Percentiles rank a stretch among this genome's conserved stretches.
These are phyloP conservation scores for Trachelus tabidus DNA, from an alignment of 2,888 invertebrate species.

Conservation along the genomic window DNA sequence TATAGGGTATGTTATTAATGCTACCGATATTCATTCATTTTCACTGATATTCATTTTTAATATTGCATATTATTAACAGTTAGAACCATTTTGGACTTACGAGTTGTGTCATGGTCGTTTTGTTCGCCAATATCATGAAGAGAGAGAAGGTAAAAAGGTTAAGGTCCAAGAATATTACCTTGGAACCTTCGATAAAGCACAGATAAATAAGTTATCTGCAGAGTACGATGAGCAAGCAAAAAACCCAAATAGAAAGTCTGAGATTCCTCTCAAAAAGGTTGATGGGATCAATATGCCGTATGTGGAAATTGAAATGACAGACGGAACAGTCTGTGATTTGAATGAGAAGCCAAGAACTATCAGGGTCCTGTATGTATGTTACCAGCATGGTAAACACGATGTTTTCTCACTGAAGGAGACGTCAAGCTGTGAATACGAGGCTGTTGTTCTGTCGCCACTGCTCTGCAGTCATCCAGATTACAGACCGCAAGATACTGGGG, in stretches of 20 bases:
- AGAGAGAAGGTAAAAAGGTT: slow-evolving; percentile 87
- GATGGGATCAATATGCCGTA: slow-evolving; percentile 92
- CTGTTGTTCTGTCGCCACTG: slow-evolving; percentile 86
- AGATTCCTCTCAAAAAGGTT: slow-evolving; percentile 76
- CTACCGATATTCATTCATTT: not conserved
- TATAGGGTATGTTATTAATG: slow-evolving; percentile 70
- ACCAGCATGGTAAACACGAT: slow-evolving; percentile 88
- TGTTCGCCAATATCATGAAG: slow-evolving; percentile 95
- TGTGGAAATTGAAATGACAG: slow-evolving; percentile 85
- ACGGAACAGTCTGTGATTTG: slow-evolving; percentile 93
- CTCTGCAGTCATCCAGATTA: slow-evolving; percentile 92
- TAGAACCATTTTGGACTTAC: slow-evolving; percentile 96
- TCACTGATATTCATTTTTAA: not conserved
- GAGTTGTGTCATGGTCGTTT: slow-evolving; percentile 94
- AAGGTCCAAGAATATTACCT: slow-evolving; percentile 88
- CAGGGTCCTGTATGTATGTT: slow-evolving; percentile 89
- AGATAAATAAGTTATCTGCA: slow-evolving; percentile 71
- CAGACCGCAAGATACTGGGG: slow-evolving; percentile 81
- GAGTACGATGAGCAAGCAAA: slow-evolving; percentile 70
- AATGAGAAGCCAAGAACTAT: slow-evolving; percentile 86
- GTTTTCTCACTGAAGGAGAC: slow-evolving; percentile 93
- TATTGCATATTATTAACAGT: slow-evolving; percentile 50
- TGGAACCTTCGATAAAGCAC: slow-evolving; percentile 79
- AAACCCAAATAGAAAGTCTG: slow-evolving; percentile 67
- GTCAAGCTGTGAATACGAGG: slow-evolving; percentile 94